Conservation (phyloP, 2,113 vertebrate genomes). For the Laticauda colubrina region DNA sequence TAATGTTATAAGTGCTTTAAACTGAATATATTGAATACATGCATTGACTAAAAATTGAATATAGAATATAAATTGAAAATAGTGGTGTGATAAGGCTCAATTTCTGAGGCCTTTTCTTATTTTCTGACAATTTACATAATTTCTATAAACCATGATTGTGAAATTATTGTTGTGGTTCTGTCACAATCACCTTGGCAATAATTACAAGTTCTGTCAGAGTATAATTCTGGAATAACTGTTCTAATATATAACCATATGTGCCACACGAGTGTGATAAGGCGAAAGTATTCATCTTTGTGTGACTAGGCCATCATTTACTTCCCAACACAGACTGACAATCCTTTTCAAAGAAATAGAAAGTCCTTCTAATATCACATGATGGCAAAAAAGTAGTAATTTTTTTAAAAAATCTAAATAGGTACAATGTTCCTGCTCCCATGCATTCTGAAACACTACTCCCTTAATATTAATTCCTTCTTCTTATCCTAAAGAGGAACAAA, state of each 20-base stretch:
- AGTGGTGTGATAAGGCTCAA: not conserved
- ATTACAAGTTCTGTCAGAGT: not conserved
- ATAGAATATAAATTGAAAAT: not conserved
- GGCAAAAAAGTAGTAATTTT: not conserved
- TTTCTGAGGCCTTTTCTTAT: not conserved
- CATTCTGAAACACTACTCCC: not conserved
- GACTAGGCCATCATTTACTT: not conserved
- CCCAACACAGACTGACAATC: not conserved
- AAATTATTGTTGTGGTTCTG: not conserved
- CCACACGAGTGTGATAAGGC: not conserved
- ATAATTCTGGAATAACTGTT: not conserved
- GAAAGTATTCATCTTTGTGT: not conserved
- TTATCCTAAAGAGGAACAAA: not conserved
- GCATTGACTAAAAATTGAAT: too few relatives aligned
- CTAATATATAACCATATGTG: not conserved
- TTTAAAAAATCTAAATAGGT: not conserved
- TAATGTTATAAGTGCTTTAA: not conserved
- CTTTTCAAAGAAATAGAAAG: not conserved
- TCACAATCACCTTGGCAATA: not conserved
- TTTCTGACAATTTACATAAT: not conserved
- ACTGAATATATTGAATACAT: too few relatives aligned
- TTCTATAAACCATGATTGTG: not conserved
- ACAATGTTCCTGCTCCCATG: not conserved
- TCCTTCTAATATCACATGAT: not conserved
- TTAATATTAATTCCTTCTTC: not conserved